phyloP scores from a whole-genome alignment of 2,797 vertebrate species.

The Melanotaenia pygmaea region DNA sequence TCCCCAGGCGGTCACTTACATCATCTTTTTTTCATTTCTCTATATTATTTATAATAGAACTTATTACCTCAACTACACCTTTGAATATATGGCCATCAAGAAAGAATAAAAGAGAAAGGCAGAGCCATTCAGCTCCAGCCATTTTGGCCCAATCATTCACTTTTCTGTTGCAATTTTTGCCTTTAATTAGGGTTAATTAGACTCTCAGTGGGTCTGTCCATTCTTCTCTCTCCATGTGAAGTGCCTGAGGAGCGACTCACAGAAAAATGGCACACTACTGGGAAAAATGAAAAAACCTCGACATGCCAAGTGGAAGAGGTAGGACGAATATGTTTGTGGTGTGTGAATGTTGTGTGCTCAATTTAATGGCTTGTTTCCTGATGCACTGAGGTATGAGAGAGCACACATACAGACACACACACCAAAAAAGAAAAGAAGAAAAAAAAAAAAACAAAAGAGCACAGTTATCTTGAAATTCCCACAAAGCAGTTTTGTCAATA shows the following conservation, averaged over 20 bases:
- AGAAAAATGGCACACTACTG: slow-evolving; percentile 47
- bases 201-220: slow-evolving; percentile 62
- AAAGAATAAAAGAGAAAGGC: slow-evolving; percentile 6
- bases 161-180: slow-evolving; percentile 59
- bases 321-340: background rate
- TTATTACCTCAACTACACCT: background rate
- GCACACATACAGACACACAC: background rate
- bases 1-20: background rate
- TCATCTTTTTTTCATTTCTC: background rate
- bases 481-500: slow-evolving; percentile 57
- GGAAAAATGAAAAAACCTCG: slow-evolving; percentile 28
- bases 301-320: slow-evolving; percentile 7
- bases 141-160: slow-evolving; percentile 44
- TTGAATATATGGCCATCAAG: slow-evolving; percentile 4
- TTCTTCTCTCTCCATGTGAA: slow-evolving; percentile 57
- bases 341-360: slow-evolving; percentile 7
- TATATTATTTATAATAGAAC: background rate
- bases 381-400: background rate
- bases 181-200: slow-evolving; percentile 80
- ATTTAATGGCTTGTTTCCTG: slow-evolving; percentile 40
- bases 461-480: slow-evolving; percentile 42
- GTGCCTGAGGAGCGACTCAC: slow-evolving; percentile 48
- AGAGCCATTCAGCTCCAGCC: slow-evolving; percentile 23
- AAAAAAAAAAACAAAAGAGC: slow-evolving; percentile 12
- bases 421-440: background rate